These are phyloP conservation scores for Atrichornis clamosus DNA, from an alignment of 2,113 vertebrate genomes.

Conservation along the genomic window DNA sequence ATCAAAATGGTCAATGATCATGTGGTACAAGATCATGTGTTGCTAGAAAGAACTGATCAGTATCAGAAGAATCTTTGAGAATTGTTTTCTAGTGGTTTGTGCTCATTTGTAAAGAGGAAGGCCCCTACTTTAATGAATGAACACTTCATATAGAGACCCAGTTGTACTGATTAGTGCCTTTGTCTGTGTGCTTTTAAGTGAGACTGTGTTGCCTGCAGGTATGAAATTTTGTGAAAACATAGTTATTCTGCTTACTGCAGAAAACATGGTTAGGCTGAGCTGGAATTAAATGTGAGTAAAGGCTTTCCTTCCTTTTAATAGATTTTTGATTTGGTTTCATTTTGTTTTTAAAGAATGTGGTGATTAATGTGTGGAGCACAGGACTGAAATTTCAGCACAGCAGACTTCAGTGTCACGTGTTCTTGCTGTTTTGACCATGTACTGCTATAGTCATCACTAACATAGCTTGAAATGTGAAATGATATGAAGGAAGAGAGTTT, in stretches of 20 bases:
- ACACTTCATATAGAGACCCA: not conserved
- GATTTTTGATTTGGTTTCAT: not conserved
- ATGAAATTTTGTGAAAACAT: not conserved
- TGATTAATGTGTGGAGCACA: not conserved
- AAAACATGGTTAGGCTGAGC: not conserved
- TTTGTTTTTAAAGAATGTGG: not conserved
- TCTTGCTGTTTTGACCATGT: not conserved
- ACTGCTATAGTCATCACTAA: not conserved
- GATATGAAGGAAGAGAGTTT: not conserved
- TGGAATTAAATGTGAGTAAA: not conserved
- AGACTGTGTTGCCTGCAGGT: not conserved
- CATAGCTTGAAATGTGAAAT: not conserved
- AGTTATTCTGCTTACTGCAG: not conserved
- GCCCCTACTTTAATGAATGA: not conserved
- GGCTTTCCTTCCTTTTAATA: not conserved
- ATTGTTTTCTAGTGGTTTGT: not conserved
- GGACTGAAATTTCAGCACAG: not conserved
- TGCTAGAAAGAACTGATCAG: not conserved
- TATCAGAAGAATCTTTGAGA: not conserved
- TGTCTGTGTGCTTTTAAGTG: not conserved
- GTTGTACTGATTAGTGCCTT: not conserved
- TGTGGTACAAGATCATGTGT: not conserved
- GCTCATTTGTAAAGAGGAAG: not conserved
- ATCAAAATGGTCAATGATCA: not conserved
- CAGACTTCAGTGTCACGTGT: not conserved